A percentile compares a stretch with the other conserved stretches of the same genome.
These are phyloP conservation scores for Phaethon lepturus DNA, from an alignment of 2,113 vertebrate genomes.

Conservation along the genomic window DNA sequence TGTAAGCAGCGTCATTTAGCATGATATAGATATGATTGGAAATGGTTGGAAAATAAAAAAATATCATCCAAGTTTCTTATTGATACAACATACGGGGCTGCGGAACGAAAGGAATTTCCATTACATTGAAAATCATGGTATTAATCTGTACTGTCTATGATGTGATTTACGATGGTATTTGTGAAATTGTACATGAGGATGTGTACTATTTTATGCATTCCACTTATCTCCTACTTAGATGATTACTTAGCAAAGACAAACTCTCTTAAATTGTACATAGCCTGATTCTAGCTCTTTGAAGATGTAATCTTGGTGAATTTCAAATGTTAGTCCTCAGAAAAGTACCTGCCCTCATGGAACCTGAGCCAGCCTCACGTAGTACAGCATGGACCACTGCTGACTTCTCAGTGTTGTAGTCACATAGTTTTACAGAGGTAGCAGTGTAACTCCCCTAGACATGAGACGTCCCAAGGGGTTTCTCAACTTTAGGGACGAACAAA, in stretches of 20 bases:
- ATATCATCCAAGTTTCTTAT: background rate
- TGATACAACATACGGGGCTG: accelerated
- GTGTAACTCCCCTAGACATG: background rate
- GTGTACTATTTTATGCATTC: background rate
- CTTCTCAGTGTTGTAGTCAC: background rate
- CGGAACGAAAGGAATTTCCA: background rate
- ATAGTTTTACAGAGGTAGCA: background rate
- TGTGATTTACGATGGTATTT: background rate
- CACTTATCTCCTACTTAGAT: background rate
- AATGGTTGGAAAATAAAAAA: background rate
- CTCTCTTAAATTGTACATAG: background rate
- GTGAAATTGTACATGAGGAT: background rate
- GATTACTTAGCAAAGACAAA: background rate
- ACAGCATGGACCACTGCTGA: background rate
- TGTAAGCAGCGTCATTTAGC: background rate
- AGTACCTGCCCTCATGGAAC: background rate
- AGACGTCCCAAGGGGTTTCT: background rate
- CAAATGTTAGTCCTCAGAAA: background rate
- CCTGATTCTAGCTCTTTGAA: background rate
- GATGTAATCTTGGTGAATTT: background rate
- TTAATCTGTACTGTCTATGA: background rate
- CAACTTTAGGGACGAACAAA: background rate
- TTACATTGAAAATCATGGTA: background rate
- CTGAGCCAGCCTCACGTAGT: background rate
- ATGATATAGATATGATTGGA: background rate